phyloP scores from a whole-genome alignment of 1,140 invertebrate species.

The Sarcophaga peregrina region DNA sequence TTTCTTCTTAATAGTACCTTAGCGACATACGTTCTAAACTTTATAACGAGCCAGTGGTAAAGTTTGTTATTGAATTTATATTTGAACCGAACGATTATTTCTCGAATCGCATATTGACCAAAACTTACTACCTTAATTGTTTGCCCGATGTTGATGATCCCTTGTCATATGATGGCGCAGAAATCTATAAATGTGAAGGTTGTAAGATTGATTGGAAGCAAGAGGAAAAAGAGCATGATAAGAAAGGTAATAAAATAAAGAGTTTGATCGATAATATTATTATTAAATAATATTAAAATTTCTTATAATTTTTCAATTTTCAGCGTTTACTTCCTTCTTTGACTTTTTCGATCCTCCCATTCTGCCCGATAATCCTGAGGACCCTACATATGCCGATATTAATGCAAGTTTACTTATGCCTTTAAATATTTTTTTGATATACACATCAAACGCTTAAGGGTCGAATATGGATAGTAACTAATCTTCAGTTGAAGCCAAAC shows the following conservation, averaged over 20 bases:
- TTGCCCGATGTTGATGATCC: constrained; percentile 84
- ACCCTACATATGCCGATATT: constrained; percentile 56
- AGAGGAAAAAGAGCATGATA: constrained; percentile 85
- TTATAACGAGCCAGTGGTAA: constrained; percentile 51
- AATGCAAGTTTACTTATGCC: constrained; percentile 53
- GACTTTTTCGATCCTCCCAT: constrained; percentile 91
- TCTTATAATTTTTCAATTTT: not conserved
- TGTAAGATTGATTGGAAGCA: constrained; percentile 67
- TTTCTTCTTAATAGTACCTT: constrained; percentile 39
- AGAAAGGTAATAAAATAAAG: constrained; percentile 82
- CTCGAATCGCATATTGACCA: constrained; percentile 85
- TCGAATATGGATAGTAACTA: no score
- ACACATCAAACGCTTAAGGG: no score
- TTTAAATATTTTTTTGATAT: no score
- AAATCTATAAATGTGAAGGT: constrained; percentile 87
- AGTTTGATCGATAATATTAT: not conserved
- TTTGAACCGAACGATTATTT: constrained; percentile 92
- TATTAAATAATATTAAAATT: not conserved
- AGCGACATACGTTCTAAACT: constrained; percentile 56
- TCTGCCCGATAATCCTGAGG: constrained; percentile 52
- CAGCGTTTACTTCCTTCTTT: constrained; percentile 90
- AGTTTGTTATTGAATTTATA: constrained; percentile 88
- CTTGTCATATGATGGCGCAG: constrained; percentile 92
- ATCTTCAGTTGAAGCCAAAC: no score
- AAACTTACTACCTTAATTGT: constrained; percentile 89